Percentiles rank a stretch among this genome's conserved stretches.
phyloP scores from a whole-genome alignment of 2,113 vertebrate genomes.

The Gnathonemus longibarbis region DNA sequence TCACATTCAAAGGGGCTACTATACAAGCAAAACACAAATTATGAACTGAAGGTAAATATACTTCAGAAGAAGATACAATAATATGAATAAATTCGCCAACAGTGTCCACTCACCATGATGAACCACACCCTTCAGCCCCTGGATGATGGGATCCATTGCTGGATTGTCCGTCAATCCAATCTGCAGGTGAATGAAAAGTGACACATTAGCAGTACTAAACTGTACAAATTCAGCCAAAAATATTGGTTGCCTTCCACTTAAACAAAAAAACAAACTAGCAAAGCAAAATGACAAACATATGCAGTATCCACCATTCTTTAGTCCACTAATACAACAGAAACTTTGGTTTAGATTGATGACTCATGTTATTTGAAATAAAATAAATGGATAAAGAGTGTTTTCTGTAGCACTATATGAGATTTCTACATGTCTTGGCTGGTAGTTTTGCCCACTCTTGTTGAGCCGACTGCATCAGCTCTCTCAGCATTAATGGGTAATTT shows the following conservation, averaged over 20 bases:
- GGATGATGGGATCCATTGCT: conserved; percentile 93
- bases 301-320: background rate
- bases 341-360: background rate
- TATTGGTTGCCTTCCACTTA: background rate
- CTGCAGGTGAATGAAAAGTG: conserved; percentile 55
- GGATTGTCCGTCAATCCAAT: conserved; percentile 88
- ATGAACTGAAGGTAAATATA: background rate
- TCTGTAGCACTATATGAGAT: background rate
- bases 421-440: background rate
- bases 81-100: background rate
- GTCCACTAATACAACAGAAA: background rate
- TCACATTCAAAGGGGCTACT: background rate
- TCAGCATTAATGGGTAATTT: background rate
- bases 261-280: background rate
- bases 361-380: background rate
- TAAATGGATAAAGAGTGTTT: background rate
- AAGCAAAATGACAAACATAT: background rate
- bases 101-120: conserved; percentile 85
- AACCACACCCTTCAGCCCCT: conserved; percentile 92
- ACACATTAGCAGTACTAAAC: background rate
- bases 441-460: background rate
- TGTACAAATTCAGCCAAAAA: background rate
- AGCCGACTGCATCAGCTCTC: background rate
- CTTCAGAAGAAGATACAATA: background rate
- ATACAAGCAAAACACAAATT: background rate